Percentiles rank a stretch among this genome's conserved stretches.
Evolutionary conservation across 2,797 vertebrate species (phyloP).

Genomic region (Esox masquinongy): DNA sequence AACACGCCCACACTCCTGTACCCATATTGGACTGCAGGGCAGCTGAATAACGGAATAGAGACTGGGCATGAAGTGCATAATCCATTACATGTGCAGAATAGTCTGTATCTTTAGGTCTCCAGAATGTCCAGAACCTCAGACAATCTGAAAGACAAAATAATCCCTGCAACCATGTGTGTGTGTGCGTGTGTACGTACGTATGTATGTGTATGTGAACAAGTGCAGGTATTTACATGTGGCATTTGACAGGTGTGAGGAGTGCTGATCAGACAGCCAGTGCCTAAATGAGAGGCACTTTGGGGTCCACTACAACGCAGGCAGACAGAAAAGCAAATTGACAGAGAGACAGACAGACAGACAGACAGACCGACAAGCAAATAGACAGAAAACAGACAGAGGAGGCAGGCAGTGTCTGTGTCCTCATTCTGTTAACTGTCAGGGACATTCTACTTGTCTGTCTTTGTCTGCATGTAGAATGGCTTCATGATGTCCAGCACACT

Average conservation of each 20-base stretch:
- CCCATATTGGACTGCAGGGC: too few relatives aligned
- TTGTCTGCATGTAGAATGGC: background rate
- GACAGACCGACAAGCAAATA: background rate
- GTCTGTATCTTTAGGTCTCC: too few relatives aligned
- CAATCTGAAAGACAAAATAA: too few relatives aligned
- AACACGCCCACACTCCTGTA: too few relatives aligned
- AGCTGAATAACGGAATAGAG: too few relatives aligned
- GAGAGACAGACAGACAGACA: background rate
- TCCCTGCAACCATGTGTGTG: background rate
- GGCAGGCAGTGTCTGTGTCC: conserved; percentile 1
- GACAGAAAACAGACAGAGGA: too few relatives aligned
- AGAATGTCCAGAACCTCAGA: too few relatives aligned
- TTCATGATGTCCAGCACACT: background rate
- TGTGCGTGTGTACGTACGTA: background rate
- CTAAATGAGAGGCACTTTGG: background rate
- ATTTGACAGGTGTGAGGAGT: background rate
- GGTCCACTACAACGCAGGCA: conserved; percentile 6
- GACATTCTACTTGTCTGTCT: background rate
- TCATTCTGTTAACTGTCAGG: background rate
- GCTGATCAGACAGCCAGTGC: background rate
- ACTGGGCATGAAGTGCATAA: too few relatives aligned
- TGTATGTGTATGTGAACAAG: background rate
- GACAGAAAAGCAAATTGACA: background rate
- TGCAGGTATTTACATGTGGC: background rate
- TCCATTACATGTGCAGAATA: too few relatives aligned